Evolutionary conservation across 2,888 invertebrate genomes (phyloP), one percentile per base, ranked within the genome.

Genomic region (Empis stercorea): DNA sequence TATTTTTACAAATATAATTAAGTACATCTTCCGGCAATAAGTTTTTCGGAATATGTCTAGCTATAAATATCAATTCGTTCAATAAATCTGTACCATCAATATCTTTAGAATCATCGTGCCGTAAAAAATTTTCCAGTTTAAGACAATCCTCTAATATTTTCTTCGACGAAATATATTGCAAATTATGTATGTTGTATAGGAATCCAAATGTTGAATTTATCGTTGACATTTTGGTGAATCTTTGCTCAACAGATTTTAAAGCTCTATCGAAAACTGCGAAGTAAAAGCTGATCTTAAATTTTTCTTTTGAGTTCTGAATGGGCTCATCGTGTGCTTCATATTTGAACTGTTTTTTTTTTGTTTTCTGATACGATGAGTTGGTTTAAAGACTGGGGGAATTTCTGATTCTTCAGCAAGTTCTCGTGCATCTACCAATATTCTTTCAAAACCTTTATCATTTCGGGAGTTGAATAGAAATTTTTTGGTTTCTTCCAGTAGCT

Each of bases 241-340:
- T 46, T 46, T 46, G 34, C 36, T 34, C 16, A 41, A 46, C 41
- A 15, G 46, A 42, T 23, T 36, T 11, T 27, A 48, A 37, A 2
- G 44, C 36, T 36, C 42, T 34, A 36, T 41, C 42, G 11, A 48
- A 13, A 38, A 45, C 45, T 48, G 41, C 38, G 14, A 30, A 45
- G 41, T 11, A 40, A 47, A 47, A 47, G 13, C 40, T 40, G 10
- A 27, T 40, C 27, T 44, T 47, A 27, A 47, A 47, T 40, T 10
- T 44, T 40, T 40, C 16, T 45, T 45, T 45, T 37, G 39, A 14
- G 30, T 45, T 27, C 32, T 20, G 20, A 20, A 20, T 20, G 20
- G 20, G 20, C 20, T 20, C 20, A 20, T 20, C 20, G 20, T 20
- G 3, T 3, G 20, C 20, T 36, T 36, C 36, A 32, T 32, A 32